Evolutionary conservation across 2,888 invertebrate species (phyloP), one percentile per base, ranked within the genome.

Genomic region (Thymelicus lineola): DNA sequence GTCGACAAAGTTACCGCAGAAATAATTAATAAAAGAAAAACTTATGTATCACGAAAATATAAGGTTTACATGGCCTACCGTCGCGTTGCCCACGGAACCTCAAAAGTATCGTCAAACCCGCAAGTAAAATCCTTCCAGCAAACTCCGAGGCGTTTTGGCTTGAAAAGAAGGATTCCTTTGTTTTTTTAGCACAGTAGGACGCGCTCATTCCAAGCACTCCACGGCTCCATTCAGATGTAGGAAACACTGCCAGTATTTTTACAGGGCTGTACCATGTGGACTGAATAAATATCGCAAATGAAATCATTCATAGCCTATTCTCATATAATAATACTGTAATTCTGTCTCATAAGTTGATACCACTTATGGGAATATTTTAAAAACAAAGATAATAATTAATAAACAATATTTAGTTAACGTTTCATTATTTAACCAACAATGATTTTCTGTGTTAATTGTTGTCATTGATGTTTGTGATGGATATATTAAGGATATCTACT

Each of bases 101-200:
- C 10, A 53, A 53, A 20, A 53, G 53, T 53, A 53, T 28, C 28
- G 35, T 46, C 15, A 46, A 53, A 42, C 12, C 35, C 20, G 7
- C 53, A 6, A 35, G 45, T 36, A 62, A 36, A 60, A 45, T 62
- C 46, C 61, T 62, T 68, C 62, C 55, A 12, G 62, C 36, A 36
- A 38, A 58, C 58, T 63, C 58, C 55, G 48, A 57, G 28, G 63
- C 58, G 63, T 57, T 63, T 69, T 69, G 69, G 69, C 69, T 63
- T 50, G 63, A 68, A 69, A 69, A 65, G 57, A 57, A 69, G 69
- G 62, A 58, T 48, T 69, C 63, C 58, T 69, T 69, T 63, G 69
- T 69, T 69, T 63, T 68, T 63, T 63, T 63, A 63, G 62, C 38
- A 61, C 28, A 67, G 67, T 55, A 61, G 61, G 60, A 62, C 63